Percentiles rank a stretch among this genome's conserved stretches.
These are phyloP conservation scores for Osedax fenrisi DNA, from an alignment of 2,888 invertebrate species.

Conservation along the genomic window DNA sequence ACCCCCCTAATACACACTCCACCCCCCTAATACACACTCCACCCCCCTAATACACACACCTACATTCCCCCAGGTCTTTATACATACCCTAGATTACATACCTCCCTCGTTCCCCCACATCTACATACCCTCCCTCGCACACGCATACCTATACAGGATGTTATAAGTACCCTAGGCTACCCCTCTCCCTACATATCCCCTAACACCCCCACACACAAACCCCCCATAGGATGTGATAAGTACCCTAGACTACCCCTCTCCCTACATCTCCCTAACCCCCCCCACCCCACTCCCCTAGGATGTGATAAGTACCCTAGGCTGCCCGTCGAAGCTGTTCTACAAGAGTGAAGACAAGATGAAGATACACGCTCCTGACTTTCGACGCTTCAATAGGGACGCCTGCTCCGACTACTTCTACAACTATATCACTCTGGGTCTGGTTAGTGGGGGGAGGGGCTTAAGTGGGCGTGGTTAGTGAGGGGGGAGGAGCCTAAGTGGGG, in stretches of 20 bases:
- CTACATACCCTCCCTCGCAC: no score
- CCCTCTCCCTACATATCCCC: no score
- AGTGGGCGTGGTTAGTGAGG: background rate
- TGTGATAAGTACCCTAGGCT: slow-evolving; percentile 74
- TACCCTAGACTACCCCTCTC: slow-evolving; percentile 79
- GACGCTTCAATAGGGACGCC: slow-evolving; percentile 41
- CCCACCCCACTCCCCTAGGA: slow-evolving; percentile 52
- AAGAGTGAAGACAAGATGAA: slow-evolving; percentile 99
- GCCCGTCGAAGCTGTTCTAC: slow-evolving; percentile 81
- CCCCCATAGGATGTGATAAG: slow-evolving; percentile 71
- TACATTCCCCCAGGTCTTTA: no score
- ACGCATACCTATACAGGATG: no score
- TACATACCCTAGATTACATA: no score
- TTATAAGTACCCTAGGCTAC: slow-evolving; percentile 74
- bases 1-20: no score
- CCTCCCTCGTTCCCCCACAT: no score
- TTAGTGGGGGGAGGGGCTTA: slow-evolving; percentile 53
- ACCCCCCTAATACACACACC: no score
- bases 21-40: no score
- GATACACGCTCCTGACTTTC: slow-evolving; percentile 61
- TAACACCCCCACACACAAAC: no score
- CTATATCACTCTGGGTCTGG: slow-evolving; percentile 87
- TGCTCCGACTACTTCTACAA: slow-evolving; percentile 94
- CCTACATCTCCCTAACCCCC: no score
- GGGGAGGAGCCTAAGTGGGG: background rate